Base-by-base conservation (phyloP, 2,797 vertebrate species). In the Numenius phaeopus region DNA sequence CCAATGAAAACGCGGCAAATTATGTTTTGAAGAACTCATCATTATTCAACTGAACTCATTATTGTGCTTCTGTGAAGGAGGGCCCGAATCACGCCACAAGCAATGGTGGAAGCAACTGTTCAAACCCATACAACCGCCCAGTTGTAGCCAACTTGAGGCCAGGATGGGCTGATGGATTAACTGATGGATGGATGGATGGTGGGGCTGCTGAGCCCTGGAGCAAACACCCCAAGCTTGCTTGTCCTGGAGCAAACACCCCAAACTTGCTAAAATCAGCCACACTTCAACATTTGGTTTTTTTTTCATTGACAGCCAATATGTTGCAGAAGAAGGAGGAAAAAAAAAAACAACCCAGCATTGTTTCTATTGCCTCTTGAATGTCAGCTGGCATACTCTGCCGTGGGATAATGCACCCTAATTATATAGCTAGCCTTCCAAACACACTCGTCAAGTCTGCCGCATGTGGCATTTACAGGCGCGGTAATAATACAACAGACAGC, bases 341-440 rank as follows among this genome's bases (percentile, higher is more conserved):
- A 93, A n/a, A 0, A 22, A 94, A 94, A 92, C 29, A 32, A 90
- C 3, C 13, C n/a, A 46, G 90, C 93, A 92, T 40, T 95, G 94
- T 59, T 98, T 95, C 98, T 96, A 97, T 94, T 94, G 90, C 96
- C 95, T 97, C 97, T 97, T 90, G 94, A 96, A 98, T 76, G 87
- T 98, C 98, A 97, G 97, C 97, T 97, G 97, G 97, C 95, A 78
- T 30, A n/a, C 76, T 94, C 92, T 87, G 55, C 95, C 94, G 94
- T 93, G 72, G 94, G 93, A 97, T 97, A 98, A 98, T 61, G 84
- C 6, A 88, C 93, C 81, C 64, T 98, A 98, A 98, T 98, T 98
- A 96, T 21, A 93, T 46, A 86, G 95, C 87, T 62, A 79, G 97
- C 83, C 96, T 97, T 96, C 96, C 88, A 96, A 97, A 98, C 98